phyloP scores from a whole-genome alignment of 53 echinoderm and acorn worm genomes.

The Stichopus horrens region DNA sequence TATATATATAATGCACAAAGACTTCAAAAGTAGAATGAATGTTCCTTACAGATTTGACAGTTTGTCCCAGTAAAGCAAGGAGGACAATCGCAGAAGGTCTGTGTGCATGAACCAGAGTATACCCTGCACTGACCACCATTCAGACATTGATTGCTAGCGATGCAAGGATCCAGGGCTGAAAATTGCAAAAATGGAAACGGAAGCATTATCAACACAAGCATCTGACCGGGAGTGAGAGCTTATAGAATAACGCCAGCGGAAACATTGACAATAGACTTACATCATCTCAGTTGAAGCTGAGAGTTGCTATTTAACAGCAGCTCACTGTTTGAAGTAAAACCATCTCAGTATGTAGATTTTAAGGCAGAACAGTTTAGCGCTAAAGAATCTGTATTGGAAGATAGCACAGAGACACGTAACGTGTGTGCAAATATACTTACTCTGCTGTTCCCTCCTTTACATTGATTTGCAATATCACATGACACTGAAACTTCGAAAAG shows the following conservation, averaged over 20 bases:
- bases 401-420: no score
- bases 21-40: neutral
- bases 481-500: no score
- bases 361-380: no score
- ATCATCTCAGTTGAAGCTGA: no score
- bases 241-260: neutral
- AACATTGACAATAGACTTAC: neutral
- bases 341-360: no score
- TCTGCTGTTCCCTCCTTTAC: no score
- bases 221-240: neutral
- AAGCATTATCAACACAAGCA: neutral
- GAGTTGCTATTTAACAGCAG: neutral
- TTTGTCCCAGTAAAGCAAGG: constrained; percentile 71
- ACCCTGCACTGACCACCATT: constrained; percentile 71
- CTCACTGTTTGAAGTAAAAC: neutral
- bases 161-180: constrained; percentile 2
- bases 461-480: no score
- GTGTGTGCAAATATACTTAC: no score
- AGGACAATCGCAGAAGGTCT: constrained; percentile 69
- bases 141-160: constrained; percentile 56
- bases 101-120: constrained; percentile 20
- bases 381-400: no score
- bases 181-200: neutral
- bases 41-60: constrained; percentile 68
- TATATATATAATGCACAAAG: no score